A percentile compares a stretch with the other conserved stretches of the same genome.
Conservation (phyloP, 2,888 invertebrate species). For the Alcis repandata region DNA sequence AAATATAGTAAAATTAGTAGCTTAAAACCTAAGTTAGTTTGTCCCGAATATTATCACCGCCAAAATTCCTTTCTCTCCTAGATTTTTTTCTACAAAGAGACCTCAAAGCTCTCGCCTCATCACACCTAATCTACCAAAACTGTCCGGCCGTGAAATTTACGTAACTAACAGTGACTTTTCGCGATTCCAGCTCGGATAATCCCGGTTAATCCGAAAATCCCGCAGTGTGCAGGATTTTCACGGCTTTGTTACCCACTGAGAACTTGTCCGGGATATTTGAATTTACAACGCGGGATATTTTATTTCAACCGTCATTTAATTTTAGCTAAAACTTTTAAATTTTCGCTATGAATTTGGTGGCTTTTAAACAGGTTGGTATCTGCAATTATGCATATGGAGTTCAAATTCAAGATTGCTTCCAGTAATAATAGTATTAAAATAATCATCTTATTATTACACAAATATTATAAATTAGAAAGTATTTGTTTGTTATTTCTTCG, state of each 20-base stretch:
- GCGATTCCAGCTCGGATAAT: constrained; percentile 43
- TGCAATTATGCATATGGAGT: too few species aligned
- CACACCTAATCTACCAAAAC: constrained; percentile 30
- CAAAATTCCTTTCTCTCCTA: not conserved
- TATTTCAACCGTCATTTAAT: constrained; percentile 17
- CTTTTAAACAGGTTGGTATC: not conserved
- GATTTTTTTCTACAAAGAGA: not conserved
- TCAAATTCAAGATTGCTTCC: too few species aligned
- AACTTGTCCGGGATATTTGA: constrained; percentile 52
- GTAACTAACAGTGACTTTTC: constrained; percentile 54
- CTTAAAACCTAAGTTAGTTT: too few species aligned
- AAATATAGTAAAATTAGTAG: too few species aligned
- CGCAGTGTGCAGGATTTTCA: constrained; percentile 60
- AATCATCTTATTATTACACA: too few species aligned
- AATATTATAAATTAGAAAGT: too few species aligned
- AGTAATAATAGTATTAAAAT: too few species aligned
- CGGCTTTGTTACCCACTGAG: constrained; percentile 58
- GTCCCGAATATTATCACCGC: too few species aligned
- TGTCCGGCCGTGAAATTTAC: constrained; percentile 54
- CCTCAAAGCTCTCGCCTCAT: constrained; percentile 22
- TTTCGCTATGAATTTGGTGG: too few species aligned
- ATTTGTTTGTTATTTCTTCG: too few species aligned
- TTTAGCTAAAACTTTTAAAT: not conserved
- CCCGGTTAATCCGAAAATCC: constrained; percentile 52
- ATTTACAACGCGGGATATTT: constrained; percentile 43